A percentile compares a stretch with the other conserved stretches of the same genome.
Evolutionary conservation across 2,888 invertebrate species (phyloP).

Genomic region (Eupithecia dodoneata): DNA sequence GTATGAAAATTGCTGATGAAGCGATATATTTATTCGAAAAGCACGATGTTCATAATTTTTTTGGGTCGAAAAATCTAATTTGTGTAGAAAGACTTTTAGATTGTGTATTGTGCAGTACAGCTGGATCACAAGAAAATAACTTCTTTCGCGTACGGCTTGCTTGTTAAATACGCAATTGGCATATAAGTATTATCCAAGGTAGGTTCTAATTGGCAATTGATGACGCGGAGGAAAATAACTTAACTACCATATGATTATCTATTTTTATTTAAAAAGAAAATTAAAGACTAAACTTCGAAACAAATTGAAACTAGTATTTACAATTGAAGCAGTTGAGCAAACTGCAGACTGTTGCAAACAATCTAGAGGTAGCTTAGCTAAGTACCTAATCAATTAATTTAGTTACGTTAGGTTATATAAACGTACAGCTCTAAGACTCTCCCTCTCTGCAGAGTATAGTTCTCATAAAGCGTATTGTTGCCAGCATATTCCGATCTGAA

Average conservation of each 20-base stretch:
- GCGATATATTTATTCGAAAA: conserved; percentile 34
- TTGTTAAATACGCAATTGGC: neutral
- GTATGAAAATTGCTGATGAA: conserved; percentile 12
- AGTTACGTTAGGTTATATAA: neutral
- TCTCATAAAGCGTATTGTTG: neutral
- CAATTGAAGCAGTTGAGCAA: no score
- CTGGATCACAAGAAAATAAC: neutral
- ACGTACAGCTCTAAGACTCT: neutral
- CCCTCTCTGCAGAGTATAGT: neutral
- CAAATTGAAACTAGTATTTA: no score
- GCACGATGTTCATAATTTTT: conserved; percentile 12
- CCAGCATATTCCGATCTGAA: neutral
- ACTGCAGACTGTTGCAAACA: no score
- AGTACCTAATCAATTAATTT: neutral
- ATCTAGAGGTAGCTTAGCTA: no score
- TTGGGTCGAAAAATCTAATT: neutral
- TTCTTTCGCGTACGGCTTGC: rapidly evolving
- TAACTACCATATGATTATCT: no score
- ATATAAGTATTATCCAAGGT: no score
- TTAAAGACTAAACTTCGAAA: no score
- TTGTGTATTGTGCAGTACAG: neutral
- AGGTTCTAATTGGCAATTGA: neutral
- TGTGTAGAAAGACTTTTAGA: neutral
- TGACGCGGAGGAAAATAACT: neutral
- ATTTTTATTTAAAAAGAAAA: no score